Evolutionary conservation across 1,140 invertebrate species (phyloP).

Genomic region (Dreissena polymorpha): DNA sequence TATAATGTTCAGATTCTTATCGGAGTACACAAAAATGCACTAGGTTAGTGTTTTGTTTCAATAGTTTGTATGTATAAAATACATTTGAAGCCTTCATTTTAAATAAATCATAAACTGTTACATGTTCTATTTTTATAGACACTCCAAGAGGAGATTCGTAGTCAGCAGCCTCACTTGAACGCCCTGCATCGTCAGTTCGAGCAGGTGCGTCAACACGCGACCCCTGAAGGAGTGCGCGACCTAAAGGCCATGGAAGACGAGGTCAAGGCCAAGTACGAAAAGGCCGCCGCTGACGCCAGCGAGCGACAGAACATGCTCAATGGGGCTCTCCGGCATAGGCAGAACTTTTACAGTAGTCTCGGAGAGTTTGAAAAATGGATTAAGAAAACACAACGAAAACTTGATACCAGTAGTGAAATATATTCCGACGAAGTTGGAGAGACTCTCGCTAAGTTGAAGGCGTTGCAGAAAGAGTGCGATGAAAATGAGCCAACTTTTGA

Average conservation of each 20-base stretch:
- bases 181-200: slow-evolving; percentile 71
- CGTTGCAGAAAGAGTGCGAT: slow-evolving; percentile 71
- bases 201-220: slow-evolving; percentile 71
- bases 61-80: too few relatives aligned
- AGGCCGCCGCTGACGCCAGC: slow-evolving; percentile 82
- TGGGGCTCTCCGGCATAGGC: slow-evolving; percentile 85
- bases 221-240: slow-evolving; percentile 66
- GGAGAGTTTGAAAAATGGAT: slow-evolving; percentile 92
- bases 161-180: slow-evolving; percentile 71
- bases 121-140: slow-evolving; percentile 60
- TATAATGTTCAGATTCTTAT: too few relatives aligned
- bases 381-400: slow-evolving; percentile 86
- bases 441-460: slow-evolving; percentile 66
- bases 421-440: slow-evolving; percentile 89
- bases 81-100: too few relatives aligned
- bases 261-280: slow-evolving; percentile 89
- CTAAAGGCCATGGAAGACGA: slow-evolving; percentile 82
- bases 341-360: slow-evolving; percentile 91
- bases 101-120: too few relatives aligned
- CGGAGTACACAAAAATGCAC: too few relatives aligned
- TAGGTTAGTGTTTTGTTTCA: too few relatives aligned
- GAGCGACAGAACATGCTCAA: slow-evolving; percentile 75
- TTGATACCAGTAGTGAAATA: slow-evolving; percentile 90
- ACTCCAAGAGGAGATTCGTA: slow-evolving; percentile 75
- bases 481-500: slow-evolving; percentile 73